Evolutionary conservation across 2,113 vertebrate species (phyloP), one percentile per base, ranked within the genome.

Genomic region (Myotis yumanensis): DNA sequence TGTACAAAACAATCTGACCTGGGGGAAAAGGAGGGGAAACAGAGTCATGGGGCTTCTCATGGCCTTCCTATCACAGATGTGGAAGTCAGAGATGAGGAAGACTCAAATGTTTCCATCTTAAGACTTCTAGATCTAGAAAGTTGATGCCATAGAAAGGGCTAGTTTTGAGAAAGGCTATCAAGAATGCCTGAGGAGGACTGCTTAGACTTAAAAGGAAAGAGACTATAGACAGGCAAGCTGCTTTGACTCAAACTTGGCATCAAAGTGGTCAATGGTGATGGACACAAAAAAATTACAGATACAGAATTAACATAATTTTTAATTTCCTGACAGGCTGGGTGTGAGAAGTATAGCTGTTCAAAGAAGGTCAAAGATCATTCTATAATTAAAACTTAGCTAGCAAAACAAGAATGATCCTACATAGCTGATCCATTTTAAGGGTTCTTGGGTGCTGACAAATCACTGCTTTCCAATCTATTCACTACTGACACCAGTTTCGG

Each of bases 351-450:
- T 93, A 93, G 40, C 23, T 94, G 6, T 76, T 90, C 35, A 88
- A 88, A 48, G 43, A 79, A 20, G 15, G 14, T 18, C 82, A 80
- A 75, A 80, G 84, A 77, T 30, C 62, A 81, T 51, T 35, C 35
- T 66, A 71, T 66, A 95, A 90, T 94, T 32, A 81, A 68, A 89
- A 48, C 15, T 54, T 73, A 86, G 25, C 48, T 90, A 89, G 48
- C 22, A 91, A 89, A 94, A 62, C 35, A 94, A 96, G 82, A 95
- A 76, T 43, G n/a, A 68, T 32, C 75, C 68, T 73, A 77, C 4
- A 11, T 18, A 90, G n/a, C 37, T 59, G 11, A n/a, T 89, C 23
- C 79, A 51, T 59, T 64, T 68, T 94, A 91, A 90, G 23, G 80
- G 76, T 94, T 88, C 83, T 35, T 46, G 4, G 25, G 8, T 66